These are phyloP conservation scores for Coregonus suidteri DNA, from an alignment of 2,797 vertebrate genomes.

Conservation along the genomic window DNA sequence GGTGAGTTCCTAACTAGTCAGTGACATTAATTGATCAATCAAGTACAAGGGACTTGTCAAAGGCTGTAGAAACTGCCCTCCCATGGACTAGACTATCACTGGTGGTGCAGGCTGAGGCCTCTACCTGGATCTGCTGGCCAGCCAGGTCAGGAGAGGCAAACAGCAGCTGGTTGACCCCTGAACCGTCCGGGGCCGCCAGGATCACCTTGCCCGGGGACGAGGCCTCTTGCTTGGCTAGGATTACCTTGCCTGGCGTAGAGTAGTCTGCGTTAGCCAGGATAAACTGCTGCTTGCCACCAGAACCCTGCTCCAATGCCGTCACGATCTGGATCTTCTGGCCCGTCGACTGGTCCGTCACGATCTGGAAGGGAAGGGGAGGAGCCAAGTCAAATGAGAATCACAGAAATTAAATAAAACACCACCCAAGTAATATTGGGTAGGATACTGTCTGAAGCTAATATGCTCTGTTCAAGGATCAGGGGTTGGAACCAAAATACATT, in stretches of 20 bases:
- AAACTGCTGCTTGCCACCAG: constrained; percentile 91
- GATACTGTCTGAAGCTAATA: too few relatives aligned
- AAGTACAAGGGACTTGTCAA: too few relatives aligned
- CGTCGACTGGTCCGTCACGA: constrained; percentile 95
- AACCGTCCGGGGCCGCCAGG: constrained; percentile 86
- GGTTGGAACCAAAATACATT: too few relatives aligned
- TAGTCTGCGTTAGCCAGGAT: constrained; percentile 92
- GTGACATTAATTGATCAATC: too few relatives aligned
- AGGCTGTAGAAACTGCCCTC: too few relatives aligned
- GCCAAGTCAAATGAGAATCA: background rate
- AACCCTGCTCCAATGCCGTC: constrained; percentile 89
- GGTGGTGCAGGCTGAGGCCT: constrained; percentile 5
- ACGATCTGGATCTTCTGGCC: constrained; percentile 98
- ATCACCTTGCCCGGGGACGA: constrained; percentile 90
- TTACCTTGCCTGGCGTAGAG: constrained; percentile 87
- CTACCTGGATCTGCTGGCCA: constrained; percentile 94
- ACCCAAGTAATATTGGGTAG: background rate
- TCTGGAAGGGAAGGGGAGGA: constrained; percentile 72
- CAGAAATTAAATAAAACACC: background rate
- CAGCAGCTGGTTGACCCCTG: constrained; percentile 93
- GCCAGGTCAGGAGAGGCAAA: constrained; percentile 91
- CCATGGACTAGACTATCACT: too few relatives aligned
- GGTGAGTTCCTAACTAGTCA: too few relatives aligned
- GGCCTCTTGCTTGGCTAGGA: constrained; percentile 89
- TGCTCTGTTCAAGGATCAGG: background rate